Base-by-base conservation (phyloP, 2,113 vertebrate genomes). In the Gasterosteus aculeatus region DNA sequence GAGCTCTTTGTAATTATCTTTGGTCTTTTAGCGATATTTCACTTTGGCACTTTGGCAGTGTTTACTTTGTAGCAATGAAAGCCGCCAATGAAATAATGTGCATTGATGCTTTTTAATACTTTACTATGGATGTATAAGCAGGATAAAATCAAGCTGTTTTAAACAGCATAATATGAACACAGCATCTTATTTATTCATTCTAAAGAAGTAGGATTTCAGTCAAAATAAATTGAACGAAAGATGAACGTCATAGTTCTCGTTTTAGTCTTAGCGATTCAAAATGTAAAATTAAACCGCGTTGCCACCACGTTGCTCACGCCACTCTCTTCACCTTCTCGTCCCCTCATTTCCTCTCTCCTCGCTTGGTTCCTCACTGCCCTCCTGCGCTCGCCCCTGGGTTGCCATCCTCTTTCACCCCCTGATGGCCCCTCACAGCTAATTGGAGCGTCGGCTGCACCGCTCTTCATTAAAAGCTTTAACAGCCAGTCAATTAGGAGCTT, bases 391-490 rank as follows among this genome's bases (percentile, higher is more conserved):
- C 29, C 51, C 70, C 63, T 41, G 22, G 69, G 41, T 65, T 42
- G 18, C 53, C 22, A 22, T 80, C 80, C 78, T 75, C 57, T 77
- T 75, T 80, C 73, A 42, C 72, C 78, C 77, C 75, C 82, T 29
- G 53, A 86, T 69, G 72, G 41, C 75, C 72, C 82, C 75, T 80
- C 79, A 80, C 79, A 76, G 87, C 80, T 89, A 91, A 92, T 93
- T 92, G 88, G 88, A 91, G 87, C 77, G 62, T 68, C 61, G 85
- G 75, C 72, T 81, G 79, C 78, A 74, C 59, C 59, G 72, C 86
- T 91, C 86, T 87, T 90, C 87, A 92, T 91, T 90, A 89, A 92
- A 92, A 88, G 88, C 84, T 93, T 91, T 85, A 89, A 89, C 82
- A 87, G 72, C 65, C 78, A 92, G 88, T 87, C 91, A 93, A 94